Evolutionary conservation across 2,888 invertebrate genomes (phyloP).

Genomic region (Lordiphosa andalusiaca): DNA sequence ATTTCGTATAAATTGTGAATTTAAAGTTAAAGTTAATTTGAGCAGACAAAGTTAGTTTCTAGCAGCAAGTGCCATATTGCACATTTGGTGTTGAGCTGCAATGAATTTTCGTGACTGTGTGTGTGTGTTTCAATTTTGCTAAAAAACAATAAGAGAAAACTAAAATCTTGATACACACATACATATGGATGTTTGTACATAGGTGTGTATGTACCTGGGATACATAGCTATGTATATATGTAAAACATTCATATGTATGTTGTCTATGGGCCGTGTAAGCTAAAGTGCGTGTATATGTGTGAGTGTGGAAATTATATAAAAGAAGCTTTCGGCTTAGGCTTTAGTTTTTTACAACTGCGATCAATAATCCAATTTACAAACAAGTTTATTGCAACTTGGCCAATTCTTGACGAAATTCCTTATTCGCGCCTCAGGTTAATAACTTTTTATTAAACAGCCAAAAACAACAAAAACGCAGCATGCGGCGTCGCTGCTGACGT

Average conservation of each 20-base stretch:
- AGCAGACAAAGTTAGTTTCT: constrained; percentile 3
- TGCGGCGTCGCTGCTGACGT: constrained; percentile 30
- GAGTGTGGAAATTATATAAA: constrained; percentile 75
- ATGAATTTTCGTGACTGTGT: constrained; percentile 14
- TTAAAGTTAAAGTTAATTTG: constrained; percentile 2
- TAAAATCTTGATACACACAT: constrained; percentile 20
- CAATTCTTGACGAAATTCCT: not conserved
- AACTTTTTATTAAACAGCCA: constrained; percentile 7
- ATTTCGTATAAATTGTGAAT: constrained; percentile 1
- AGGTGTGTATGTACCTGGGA: constrained; percentile 33
- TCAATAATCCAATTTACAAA: constrained; percentile 28
- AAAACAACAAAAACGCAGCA: constrained; percentile 30
- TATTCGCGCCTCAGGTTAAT: constrained; percentile 1
- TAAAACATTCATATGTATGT: constrained; percentile 15
- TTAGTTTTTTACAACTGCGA: constrained; percentile 24
- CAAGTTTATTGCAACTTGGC: constrained; percentile 1
- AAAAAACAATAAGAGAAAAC: constrained; percentile 32
- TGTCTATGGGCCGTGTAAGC: constrained; percentile 29
- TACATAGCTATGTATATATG: constrained; percentile 29
- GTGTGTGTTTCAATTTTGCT: constrained; percentile 33
- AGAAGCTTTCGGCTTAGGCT: constrained; percentile 44
- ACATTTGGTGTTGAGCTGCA: constrained; percentile 17
- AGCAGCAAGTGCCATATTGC: constrained; percentile 21
- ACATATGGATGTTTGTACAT: constrained; percentile 42
- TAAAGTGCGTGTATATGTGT: constrained; percentile 38